These are phyloP conservation scores for Muscicapa striata DNA, from an alignment of 2,797 vertebrate genomes.

Conservation along the genomic window DNA sequence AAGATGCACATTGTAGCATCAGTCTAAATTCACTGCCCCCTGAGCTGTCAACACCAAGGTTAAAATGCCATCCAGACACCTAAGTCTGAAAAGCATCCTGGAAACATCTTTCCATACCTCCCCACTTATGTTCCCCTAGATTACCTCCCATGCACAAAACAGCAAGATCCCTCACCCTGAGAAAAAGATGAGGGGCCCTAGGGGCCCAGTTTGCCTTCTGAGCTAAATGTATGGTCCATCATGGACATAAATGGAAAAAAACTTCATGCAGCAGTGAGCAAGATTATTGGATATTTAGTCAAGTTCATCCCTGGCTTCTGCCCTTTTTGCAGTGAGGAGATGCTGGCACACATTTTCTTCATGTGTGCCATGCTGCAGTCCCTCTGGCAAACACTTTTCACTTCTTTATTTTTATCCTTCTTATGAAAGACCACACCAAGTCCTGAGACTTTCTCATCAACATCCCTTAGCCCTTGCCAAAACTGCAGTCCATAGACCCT, in stretches of 20 bases:
- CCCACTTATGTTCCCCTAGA: accelerated
- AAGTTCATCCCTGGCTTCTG: not conserved
- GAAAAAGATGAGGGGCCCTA: not conserved
- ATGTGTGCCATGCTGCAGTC: not conserved
- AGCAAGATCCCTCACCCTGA: not conserved
- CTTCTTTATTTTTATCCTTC: not conserved
- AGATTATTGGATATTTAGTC: not conserved
- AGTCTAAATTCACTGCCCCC: not conserved
- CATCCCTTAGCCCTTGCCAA: not conserved
- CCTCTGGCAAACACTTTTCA: not conserved
- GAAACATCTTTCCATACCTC: not conserved
- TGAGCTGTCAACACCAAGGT: not conserved
- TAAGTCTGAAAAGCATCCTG: not conserved
- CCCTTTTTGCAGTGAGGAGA: not conserved
- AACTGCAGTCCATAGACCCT: not conserved
- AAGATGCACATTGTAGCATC: not conserved
- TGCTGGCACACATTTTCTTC: not conserved
- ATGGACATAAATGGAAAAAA: not conserved
- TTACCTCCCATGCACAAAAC: not conserved
- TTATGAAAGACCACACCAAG: not conserved
- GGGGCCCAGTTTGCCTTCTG: not conserved
- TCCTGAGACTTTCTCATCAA: not conserved
- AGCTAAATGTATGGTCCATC: not conserved
- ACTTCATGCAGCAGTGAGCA: not conserved
- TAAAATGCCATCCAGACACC: not conserved